Percentiles rank a stretch among this genome's conserved stretches.
Conservation (phyloP, 2,888 invertebrate species). For the Crioceris asparagi region DNA sequence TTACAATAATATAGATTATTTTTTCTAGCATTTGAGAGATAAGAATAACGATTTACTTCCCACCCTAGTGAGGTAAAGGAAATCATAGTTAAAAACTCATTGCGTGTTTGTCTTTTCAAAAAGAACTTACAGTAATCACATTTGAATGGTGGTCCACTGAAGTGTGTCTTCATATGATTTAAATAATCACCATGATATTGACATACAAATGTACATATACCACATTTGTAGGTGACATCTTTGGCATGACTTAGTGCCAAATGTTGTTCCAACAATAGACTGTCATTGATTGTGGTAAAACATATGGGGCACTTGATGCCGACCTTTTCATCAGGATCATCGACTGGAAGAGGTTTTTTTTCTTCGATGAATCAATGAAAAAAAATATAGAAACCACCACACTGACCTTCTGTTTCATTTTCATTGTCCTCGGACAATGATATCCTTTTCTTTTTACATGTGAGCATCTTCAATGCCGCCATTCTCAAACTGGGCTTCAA, state of each 20-base stretch:
- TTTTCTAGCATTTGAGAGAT: not conserved
- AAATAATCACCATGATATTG: conserved; percentile 52
- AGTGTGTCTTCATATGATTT: conserved; percentile 49
- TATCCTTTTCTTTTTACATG: conserved; percentile 34
- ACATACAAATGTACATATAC: conserved; percentile 50
- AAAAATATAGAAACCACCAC: conserved; percentile 12
- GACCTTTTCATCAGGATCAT: conserved; percentile 30
- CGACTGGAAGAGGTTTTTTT: conserved; percentile 4
- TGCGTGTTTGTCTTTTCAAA: no score
- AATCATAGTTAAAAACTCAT: conserved; percentile 1
- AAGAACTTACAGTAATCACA: conserved; percentile 48
- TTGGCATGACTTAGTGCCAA: conserved; percentile 45
- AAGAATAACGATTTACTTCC: not conserved
- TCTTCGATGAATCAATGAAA: not conserved
- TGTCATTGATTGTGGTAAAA: conserved; percentile 41
- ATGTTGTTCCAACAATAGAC: conserved; percentile 44
- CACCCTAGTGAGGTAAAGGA: not conserved
- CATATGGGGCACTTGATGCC: conserved; percentile 44
- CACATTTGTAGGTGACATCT: conserved; percentile 49
- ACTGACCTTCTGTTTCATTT: conserved; percentile 27
- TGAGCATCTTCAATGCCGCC: conserved; percentile 36
- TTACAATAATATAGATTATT: not conserved
- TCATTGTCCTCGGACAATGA: conserved; percentile 22
- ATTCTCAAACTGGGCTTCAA: conserved; percentile 37
- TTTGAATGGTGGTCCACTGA: conserved; percentile 51